A percentile compares a stretch with the other conserved stretches of the same genome.
Evolutionary conservation across 2,888 invertebrate species (phyloP).

Genomic region (Eupithecia insigniata): DNA sequence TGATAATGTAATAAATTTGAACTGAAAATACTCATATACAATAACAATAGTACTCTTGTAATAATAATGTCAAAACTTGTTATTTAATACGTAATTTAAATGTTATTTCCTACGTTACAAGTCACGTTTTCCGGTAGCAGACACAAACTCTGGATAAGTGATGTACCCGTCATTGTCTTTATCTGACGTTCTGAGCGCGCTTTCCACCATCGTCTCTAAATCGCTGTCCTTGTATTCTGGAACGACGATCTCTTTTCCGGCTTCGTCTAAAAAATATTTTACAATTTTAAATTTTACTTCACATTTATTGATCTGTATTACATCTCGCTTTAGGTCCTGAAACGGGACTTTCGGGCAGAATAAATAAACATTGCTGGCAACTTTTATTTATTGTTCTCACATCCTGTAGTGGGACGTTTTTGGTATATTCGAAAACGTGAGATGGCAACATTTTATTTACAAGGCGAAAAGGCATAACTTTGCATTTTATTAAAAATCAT

Average conservation of each 20-base stretch:
- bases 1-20: background rate
- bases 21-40: too few species aligned
- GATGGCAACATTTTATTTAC: background rate
- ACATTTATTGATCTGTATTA: background rate
- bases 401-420: background rate
- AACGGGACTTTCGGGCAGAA: slow-evolving; percentile 1
- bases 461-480: background rate
- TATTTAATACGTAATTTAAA: background rate
- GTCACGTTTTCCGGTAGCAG: slow-evolving; percentile 34
- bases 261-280: slow-evolving; percentile 32
- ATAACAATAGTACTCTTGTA: too few species aligned
- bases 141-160: slow-evolving; percentile 60
- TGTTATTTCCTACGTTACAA: background rate
- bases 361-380: background rate
- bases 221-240: slow-evolving; percentile 57
- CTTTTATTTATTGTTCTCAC: background rate
- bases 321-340: background rate
- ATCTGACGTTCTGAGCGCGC: slow-evolving; percentile 60
- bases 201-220: slow-evolving; percentile 59
- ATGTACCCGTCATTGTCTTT: slow-evolving; percentile 68
- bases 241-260: slow-evolving; percentile 38
- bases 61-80: background rate
- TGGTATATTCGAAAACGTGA: background rate
- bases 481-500: background rate
- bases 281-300: too few species aligned